Conservation (phyloP, 2,888 invertebrate species). For the Augiades crinisus region DNA sequence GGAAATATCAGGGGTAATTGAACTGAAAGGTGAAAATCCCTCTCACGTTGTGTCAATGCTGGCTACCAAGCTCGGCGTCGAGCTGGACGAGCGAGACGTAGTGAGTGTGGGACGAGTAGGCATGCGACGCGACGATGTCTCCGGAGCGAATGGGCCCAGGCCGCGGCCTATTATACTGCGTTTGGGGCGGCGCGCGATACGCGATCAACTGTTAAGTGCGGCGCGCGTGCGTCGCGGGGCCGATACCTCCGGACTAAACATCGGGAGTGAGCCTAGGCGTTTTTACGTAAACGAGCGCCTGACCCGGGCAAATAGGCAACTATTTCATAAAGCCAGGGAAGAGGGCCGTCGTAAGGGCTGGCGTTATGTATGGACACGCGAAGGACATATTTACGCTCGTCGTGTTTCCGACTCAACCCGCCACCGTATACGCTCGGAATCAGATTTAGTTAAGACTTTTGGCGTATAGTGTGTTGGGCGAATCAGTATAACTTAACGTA, state of each 20-base stretch:
- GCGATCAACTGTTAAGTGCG: neutral
- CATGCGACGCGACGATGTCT: neutral
- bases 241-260: neutral
- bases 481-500: neutral
- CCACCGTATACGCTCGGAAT: neutral
- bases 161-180: neutral
- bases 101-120: neutral
- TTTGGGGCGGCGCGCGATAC: neutral
- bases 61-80: neutral
- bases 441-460: neutral
- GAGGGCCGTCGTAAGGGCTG: slow-evolving; percentile 17
- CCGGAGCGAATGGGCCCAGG: neutral
- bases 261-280: neutral
- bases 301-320: slow-evolving; percentile 26
- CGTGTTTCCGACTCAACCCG: neutral
- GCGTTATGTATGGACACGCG: slow-evolving; percentile 29
- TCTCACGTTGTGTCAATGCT: neutral
- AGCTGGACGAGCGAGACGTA: neutral
- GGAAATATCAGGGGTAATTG: neutral
- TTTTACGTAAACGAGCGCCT: slow-evolving; percentile 31
- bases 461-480: neutral
- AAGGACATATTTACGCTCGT: slow-evolving; percentile 26
- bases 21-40: neutral
- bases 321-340: slow-evolving; percentile 30
- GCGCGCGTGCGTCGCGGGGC: slow-evolving; percentile 7